These are phyloP conservation scores for Acanthornis magna DNA, from an alignment of 2,797 vertebrate genomes.

Conservation along the genomic window DNA sequence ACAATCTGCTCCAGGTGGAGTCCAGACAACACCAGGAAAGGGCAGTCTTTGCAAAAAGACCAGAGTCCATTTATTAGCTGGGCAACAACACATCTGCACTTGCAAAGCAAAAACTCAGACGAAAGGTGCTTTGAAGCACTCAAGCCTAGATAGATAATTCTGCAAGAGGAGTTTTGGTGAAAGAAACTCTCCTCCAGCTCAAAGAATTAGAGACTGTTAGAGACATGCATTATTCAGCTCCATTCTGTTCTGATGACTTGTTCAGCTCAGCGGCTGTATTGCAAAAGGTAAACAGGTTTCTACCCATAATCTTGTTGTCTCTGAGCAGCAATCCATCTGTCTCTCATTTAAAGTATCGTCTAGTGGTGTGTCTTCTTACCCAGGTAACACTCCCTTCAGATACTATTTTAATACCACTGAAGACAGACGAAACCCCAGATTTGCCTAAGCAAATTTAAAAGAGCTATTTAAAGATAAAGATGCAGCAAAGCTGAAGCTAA, in stretches of 20 bases:
- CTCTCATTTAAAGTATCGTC: slow-evolving; percentile 17
- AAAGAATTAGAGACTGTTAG: neutral
- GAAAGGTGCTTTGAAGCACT: neutral
- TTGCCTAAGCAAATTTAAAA: slow-evolving; percentile 53
- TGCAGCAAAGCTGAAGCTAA: slow-evolving; percentile 50
- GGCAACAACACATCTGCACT: neutral
- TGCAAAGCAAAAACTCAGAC: neutral
- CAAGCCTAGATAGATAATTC: neutral
- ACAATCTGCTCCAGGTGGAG: neutral
- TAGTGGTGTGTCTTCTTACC: slow-evolving; percentile 30
- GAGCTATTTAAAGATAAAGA: slow-evolving; percentile 51
- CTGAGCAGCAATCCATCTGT: slow-evolving; percentile 55
- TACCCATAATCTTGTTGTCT: slow-evolving; percentile 19
- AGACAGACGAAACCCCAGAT: slow-evolving; percentile 46
- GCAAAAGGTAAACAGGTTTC: slow-evolving; percentile 53
- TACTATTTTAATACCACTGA: slow-evolving; percentile 27
- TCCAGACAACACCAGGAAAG: neutral
- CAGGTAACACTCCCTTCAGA: slow-evolving; percentile 28
- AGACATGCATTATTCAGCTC: neutral
- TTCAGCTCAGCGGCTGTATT: neutral
- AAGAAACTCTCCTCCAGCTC: neutral
- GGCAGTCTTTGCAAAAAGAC: neutral
- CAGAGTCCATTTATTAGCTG: neutral
- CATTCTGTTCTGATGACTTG: slow-evolving; percentile 10
- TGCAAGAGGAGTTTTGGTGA: neutral